Conservation (phyloP, 1,140 invertebrate genomes). For the Anastrepha ludens region DNA sequence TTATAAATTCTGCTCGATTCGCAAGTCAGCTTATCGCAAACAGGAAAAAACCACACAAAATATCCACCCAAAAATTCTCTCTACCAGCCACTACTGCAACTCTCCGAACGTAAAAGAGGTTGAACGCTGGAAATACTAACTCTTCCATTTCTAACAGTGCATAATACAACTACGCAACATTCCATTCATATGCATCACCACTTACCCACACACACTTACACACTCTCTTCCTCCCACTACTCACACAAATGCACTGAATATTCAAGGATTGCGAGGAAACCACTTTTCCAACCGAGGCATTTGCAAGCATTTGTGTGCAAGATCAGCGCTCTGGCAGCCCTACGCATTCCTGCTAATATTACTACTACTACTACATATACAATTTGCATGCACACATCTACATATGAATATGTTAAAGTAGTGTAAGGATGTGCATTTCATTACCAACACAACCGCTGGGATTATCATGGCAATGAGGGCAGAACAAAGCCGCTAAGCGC, state of each 20-base stretch:
- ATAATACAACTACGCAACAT: background rate
- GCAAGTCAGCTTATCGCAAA: too few relatives aligned
- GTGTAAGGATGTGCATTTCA: background rate
- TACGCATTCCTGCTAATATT: background rate
- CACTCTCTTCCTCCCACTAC: background rate
- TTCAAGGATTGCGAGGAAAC: background rate
- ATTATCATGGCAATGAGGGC: background rate
- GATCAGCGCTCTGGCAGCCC: background rate
- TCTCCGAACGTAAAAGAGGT: too few relatives aligned
- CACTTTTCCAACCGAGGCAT: background rate
- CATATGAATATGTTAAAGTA: background rate
- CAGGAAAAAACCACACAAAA: too few relatives aligned
- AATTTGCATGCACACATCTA: background rate
- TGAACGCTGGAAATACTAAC: too few relatives aligned
- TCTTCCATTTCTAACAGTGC: background rate
- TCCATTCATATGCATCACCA: background rate
- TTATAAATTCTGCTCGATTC: too few relatives aligned
- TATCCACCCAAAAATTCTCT: too few relatives aligned
- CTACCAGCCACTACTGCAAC: too few relatives aligned
- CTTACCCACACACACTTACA: background rate
- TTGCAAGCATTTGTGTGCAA: background rate
- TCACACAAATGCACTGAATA: background rate
- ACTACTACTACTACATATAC: background rate
- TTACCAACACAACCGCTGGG: background rate
- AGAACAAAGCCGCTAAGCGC: background rate